These are phyloP conservation scores for Camponotus fellah DNA, from an alignment of 2,888 invertebrate species.

Conservation along the genomic window DNA sequence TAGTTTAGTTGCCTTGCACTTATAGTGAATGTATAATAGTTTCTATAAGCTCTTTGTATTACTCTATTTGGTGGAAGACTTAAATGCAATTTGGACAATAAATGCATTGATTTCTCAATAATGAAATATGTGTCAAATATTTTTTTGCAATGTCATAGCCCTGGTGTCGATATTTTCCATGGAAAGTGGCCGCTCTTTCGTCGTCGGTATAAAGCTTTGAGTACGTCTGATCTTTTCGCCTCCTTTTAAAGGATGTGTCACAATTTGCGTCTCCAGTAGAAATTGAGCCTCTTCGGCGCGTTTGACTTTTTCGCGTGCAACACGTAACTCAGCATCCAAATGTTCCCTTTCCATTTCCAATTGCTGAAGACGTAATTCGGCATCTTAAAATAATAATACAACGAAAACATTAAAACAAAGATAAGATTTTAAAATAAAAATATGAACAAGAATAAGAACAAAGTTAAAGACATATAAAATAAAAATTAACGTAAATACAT, in stretches of 20 bases:
- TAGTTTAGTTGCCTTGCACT: slow-evolving; percentile 10
- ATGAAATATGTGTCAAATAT: slow-evolving; percentile 62
- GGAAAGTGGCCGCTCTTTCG: slow-evolving; percentile 87
- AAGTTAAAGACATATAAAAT: slow-evolving; percentile 9
- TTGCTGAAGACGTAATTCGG: slow-evolving; percentile 90
- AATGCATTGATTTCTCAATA: neutral
- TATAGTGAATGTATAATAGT: slow-evolving; percentile 5
- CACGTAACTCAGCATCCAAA: slow-evolving; percentile 90
- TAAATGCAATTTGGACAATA: slow-evolving; percentile 27
- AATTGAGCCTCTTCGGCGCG: slow-evolving; percentile 90
- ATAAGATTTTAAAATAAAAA: neutral
- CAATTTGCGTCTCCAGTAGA: slow-evolving; percentile 87
- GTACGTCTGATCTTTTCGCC: slow-evolving; percentile 89
- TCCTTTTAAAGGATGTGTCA: slow-evolving; percentile 87
- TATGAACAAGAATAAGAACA: neutral
- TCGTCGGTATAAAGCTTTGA: slow-evolving; percentile 91
- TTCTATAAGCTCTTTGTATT: slow-evolving; percentile 34
- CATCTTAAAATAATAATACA: slow-evolving; percentile 46
- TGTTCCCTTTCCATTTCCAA: slow-evolving; percentile 91
- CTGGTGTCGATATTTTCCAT: slow-evolving; percentile 79
- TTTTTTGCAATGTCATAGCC: slow-evolving; percentile 69
- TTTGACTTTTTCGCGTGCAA: slow-evolving; percentile 90
- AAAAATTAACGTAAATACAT: neutral
- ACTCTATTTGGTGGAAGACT: slow-evolving; percentile 43
- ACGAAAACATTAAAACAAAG: neutral